Percentiles rank a stretch among this genome's conserved stretches.
Evolutionary conservation across 1,140 invertebrate species (phyloP).

Genomic region (Euwallacea fornicatus): DNA sequence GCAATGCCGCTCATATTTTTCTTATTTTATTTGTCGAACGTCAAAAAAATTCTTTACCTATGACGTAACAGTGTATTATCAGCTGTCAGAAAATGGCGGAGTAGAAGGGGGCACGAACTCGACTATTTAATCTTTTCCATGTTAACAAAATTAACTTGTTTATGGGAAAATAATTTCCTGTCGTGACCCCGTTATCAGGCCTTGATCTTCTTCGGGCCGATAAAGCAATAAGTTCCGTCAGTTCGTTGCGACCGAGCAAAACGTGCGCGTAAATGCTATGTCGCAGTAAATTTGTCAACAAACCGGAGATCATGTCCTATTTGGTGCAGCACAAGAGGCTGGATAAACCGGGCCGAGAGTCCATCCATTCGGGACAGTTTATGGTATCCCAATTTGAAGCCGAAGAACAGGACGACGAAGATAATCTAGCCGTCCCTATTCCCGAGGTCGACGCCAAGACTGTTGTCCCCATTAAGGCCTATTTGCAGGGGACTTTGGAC

Average conservation of each 20-base stretch:
- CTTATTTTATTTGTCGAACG: too few species aligned
- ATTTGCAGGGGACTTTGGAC: conserved; percentile 25
- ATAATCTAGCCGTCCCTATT: conserved; percentile 75
- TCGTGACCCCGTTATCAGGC: conserved; percentile 53
- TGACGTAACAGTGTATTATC: conserved; percentile 6
- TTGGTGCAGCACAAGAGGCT: conserved; percentile 37
- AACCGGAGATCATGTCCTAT: conserved; percentile 37
- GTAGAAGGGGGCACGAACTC: conserved; percentile 8
- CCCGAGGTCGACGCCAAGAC: conserved; percentile 61
- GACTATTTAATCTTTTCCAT: conserved; percentile 7
- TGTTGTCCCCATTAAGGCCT: conserved; percentile 40
- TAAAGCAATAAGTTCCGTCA: conserved; percentile 38
- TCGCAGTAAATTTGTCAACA: conserved; percentile 36
- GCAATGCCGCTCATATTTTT: too few species aligned
- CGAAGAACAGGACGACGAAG: conserved; percentile 86
- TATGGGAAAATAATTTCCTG: conserved; percentile 47
- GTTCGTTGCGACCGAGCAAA: conserved; percentile 40
- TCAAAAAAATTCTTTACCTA: too few species aligned
- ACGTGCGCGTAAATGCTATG: conserved; percentile 35
- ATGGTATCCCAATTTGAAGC: conserved; percentile 97
- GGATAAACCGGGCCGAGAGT: conserved; percentile 58
- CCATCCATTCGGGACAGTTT: conserved; percentile 96
- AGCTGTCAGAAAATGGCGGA: conserved; percentile 16
- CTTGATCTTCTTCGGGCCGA: conserved; percentile 52
- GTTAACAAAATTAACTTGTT: conserved; percentile 27